These are phyloP conservation scores for Pseudolaguvia tuberculata DNA, from an alignment of 2,113 vertebrate species.

Conservation along the genomic window DNA sequence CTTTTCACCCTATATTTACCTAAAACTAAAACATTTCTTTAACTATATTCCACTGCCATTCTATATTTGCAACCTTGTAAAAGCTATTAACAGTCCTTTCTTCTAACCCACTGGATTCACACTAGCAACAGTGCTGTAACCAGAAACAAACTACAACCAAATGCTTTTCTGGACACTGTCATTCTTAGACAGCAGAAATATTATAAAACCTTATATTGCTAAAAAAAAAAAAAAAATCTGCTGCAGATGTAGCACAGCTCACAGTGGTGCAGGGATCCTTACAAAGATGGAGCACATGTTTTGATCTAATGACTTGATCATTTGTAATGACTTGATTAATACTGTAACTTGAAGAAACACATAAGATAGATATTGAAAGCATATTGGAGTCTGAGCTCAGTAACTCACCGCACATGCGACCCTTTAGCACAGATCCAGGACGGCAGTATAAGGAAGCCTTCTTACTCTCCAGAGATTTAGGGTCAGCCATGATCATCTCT, in stretches of 20 bases:
- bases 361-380: too few relatives aligned
- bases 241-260: neutral
- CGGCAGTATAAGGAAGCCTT: conserved; percentile 86
- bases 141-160: neutral
- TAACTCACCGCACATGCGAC: conserved; percentile 91
- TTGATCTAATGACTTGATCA: neutral
- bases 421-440: conserved; percentile 88
- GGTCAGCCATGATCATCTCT: conserved; percentile 84
- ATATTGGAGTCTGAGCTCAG: neutral
- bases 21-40: too few relatives aligned
- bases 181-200: neutral
- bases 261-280: neutral
- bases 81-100: too few relatives aligned
- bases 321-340: neutral
- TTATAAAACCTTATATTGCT: neutral
- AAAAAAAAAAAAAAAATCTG: neutral
- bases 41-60: too few relatives aligned
- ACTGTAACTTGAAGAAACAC: neutral
- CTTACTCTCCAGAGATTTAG: conserved; percentile 84
- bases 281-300: neutral
- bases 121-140: neutral
- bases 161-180: neutral
- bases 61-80: too few relatives aligned
- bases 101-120: neutral
- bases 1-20: too few relatives aligned